Conservation (phyloP, 2,113 vertebrate genomes). For the Pseudopodoces humilis region DNA sequence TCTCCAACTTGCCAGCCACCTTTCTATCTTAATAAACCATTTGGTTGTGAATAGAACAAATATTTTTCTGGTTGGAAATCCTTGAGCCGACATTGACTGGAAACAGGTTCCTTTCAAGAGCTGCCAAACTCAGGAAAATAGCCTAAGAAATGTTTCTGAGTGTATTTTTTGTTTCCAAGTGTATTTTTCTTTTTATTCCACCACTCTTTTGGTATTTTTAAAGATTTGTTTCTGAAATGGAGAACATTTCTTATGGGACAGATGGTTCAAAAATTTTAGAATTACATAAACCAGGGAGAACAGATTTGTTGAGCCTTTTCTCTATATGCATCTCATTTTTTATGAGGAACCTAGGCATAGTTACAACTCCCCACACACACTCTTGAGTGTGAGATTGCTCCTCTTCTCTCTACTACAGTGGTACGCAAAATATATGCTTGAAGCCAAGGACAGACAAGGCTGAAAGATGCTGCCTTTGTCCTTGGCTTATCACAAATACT, state of each 20-base stretch:
- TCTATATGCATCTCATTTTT: neutral
- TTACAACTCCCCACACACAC: neutral
- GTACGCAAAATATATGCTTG: neutral
- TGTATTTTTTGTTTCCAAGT: neutral
- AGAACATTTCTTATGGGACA: constrained; percentile 16
- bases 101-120: neutral
- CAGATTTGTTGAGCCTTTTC: constrained; percentile 34
- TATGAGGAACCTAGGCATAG: neutral
- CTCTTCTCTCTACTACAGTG: neutral
- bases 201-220: neutral
- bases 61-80: neutral
- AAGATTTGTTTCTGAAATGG: neutral
- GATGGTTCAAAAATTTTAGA: constrained; percentile 41
- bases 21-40: neutral
- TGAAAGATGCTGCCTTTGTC: neutral
- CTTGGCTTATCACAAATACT: neutral
- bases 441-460: neutral
- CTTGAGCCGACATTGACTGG: neutral
- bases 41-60: accelerated
- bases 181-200: neutral
- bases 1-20: neutral
- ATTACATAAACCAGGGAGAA: neutral
- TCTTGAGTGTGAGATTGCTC: neutral
- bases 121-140: neutral
- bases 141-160: neutral